Evolutionary conservation across 2,797 vertebrate genomes (phyloP).

Genomic region (Trichosurus vulpecula): DNA sequence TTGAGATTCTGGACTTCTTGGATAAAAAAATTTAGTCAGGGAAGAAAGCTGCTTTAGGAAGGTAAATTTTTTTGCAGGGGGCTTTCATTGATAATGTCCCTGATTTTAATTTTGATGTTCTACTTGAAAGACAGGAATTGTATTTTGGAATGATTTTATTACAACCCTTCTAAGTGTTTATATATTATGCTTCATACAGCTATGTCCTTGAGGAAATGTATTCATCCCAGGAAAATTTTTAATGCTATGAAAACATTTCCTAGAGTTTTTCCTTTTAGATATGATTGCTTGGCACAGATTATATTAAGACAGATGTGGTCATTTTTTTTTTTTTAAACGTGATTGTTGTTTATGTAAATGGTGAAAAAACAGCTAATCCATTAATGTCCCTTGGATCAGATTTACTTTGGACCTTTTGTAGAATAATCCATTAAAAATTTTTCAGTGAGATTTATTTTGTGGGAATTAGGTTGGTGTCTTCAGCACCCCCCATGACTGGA

Average conservation of each 20-base stretch:
- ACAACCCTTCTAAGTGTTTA: not conserved
- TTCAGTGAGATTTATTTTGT: slow-evolving; percentile 58
- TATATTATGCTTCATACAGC: not conserved
- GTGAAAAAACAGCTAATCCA: slow-evolving; percentile 49
- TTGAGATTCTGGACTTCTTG: not conserved
- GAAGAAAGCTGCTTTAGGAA: not conserved
- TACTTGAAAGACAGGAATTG: not conserved
- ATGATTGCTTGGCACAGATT: slow-evolving; percentile 34
- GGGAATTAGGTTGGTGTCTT: slow-evolving; percentile 53
- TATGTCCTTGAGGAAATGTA: not conserved
- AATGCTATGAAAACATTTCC: not conserved
- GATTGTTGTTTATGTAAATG: slow-evolving; percentile 55
- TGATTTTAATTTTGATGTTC: not conserved
- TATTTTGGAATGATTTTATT: not conserved
- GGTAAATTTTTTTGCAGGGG: not conserved
- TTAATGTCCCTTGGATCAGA: slow-evolving; percentile 67
- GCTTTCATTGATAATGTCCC: not conserved
- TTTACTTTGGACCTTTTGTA: slow-evolving; percentile 62
- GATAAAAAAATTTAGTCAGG: not conserved
- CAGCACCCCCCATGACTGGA: slow-evolving; percentile 25
- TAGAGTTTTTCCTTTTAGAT: slow-evolving; percentile 35
- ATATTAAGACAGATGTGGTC: slow-evolving; percentile 46
- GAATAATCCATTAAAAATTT: slow-evolving; percentile 61
- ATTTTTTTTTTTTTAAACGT: slow-evolving; percentile 28
- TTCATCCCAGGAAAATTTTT: not conserved